Evolutionary conservation across 2,113 vertebrate genomes (phyloP), one percentile per base, ranked within the genome.

Genomic region (Pionites leucogaster): DNA sequence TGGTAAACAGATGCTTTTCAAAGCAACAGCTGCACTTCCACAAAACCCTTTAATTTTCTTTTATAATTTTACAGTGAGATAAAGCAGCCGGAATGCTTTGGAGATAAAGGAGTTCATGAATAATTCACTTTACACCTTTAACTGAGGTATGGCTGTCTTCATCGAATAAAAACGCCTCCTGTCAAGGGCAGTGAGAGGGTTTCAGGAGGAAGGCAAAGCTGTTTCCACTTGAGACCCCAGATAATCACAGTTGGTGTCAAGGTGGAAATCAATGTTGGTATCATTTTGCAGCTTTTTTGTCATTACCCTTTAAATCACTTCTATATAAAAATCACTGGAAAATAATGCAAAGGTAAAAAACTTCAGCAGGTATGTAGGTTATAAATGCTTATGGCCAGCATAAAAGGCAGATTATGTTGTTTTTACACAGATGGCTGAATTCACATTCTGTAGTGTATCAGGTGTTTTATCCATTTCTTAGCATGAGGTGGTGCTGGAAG

Each of bases 1-100:
- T 76, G 69, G 57, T 27, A 94, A 95, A 86, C 35, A 95, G 81
- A 94, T 92, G 86, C 62, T 93, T 91, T 95, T 89, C 95, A 95
- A 90, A 95, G 86, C 75, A 95, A 85, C 95, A 97, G 94, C 88
- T 97, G 95, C 84, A 84, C 49, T 93, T 79, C n/a, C 91, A 92
- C 88, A 93, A 82, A 85, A 94, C 81, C 55, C 20, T 87, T 95
- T 20, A 20, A 75, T 94, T 96, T 95, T 95, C 77, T 82, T 70
- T 93, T 55, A n/a, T 17, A 72, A 31, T 90, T 94, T 88, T 71
- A 67, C 57, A 79, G 16, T 53, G 41, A 79, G 42, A 84, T 72
- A 88, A 95, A 95, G 82, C 86, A 96, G 84, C 69, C 84, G 86
- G 76, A 82, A 84, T 72, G 46, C 52, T 94, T 86, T 84, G 81